Conservation (phyloP, 2,113 vertebrate genomes). For the Hoplias malabaricus region DNA sequence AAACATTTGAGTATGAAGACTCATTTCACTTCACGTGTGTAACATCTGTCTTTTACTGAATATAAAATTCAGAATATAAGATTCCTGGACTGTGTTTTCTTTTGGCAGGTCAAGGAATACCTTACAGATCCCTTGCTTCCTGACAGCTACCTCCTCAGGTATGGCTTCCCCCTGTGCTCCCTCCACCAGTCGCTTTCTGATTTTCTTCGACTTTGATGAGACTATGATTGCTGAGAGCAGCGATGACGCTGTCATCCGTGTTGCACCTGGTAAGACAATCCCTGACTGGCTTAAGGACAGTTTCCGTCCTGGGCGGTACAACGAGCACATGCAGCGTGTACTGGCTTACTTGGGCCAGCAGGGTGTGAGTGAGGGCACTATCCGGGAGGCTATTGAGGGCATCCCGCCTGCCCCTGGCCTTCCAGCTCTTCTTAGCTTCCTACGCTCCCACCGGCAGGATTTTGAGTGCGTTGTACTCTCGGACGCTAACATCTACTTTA, state of each 20-base stretch:
- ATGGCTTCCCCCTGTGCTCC: constrained; percentile 65
- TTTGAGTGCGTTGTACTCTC: constrained; percentile 89
- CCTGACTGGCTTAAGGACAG: constrained; percentile 77
- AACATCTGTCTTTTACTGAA: not conserved
- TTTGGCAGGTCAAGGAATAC: not conserved
- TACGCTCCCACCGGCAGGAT: constrained; percentile 74
- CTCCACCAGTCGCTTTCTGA: constrained; percentile 72
- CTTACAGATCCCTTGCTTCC: not conserved
- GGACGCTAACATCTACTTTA: constrained; percentile 88
- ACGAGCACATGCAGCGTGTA: constrained; percentile 83
- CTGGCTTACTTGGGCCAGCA: constrained; percentile 83
- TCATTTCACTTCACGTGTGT: no score
- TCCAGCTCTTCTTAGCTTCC: constrained; percentile 79
- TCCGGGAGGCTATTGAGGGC: constrained; percentile 74
- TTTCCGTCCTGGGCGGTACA: constrained; percentile 81
- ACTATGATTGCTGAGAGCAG: constrained; percentile 90
- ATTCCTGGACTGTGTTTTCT: not conserved
- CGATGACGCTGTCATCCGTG: constrained; percentile 80
- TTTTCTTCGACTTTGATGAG: constrained; percentile 94
- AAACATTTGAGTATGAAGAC: no score
- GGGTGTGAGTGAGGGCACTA: constrained; percentile 75
- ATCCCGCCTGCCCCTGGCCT: constrained; percentile 84
- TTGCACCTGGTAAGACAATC: constrained; percentile 76
- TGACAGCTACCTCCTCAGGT: not conserved
- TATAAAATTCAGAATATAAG: not conserved